Conservation (phyloP, 2,888 invertebrate species). For the Trichopria drosophilae region DNA sequence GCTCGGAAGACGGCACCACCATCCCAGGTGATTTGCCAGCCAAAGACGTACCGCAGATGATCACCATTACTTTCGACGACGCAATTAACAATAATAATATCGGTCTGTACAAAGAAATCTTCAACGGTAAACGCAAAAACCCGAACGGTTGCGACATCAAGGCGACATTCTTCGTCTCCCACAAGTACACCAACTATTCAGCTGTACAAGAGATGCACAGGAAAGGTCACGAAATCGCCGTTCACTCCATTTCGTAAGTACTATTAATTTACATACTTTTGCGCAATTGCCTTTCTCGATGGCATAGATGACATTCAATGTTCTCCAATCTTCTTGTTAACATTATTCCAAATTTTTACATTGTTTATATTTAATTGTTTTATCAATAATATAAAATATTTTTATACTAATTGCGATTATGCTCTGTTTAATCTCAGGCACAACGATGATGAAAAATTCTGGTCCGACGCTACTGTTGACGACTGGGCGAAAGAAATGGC, state of each 20-base stretch:
- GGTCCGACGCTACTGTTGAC: constrained; percentile 89
- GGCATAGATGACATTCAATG: too few species aligned
- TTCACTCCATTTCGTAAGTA: constrained; percentile 90
- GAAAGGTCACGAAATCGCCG: constrained; percentile 91
- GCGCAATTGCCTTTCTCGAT: too few species aligned
- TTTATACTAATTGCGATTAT: too few species aligned
- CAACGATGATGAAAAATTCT: constrained; percentile 88
- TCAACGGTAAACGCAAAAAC: constrained; percentile 85
- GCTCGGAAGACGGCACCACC: constrained; percentile 86
- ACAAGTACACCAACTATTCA: constrained; percentile 92
- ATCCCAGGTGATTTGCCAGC: constrained; percentile 83
- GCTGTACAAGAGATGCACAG: constrained; percentile 89
- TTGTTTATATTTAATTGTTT: too few species aligned
- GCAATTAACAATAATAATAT: constrained; percentile 95
- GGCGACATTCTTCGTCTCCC: constrained; percentile 88
- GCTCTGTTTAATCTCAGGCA: too few species aligned
- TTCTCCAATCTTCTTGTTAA: too few species aligned
- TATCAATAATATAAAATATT: too few species aligned
- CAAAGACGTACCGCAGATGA: constrained; percentile 90
- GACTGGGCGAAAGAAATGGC: constrained; percentile 96
- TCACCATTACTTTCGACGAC: constrained; percentile 91
- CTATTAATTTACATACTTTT: too few species aligned
- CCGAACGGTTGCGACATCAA: constrained; percentile 93
- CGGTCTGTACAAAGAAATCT: constrained; percentile 89
- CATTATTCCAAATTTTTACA: too few species aligned